phyloP scores from a whole-genome alignment of 2,888 invertebrate species.

The Mystacides longicornis region DNA sequence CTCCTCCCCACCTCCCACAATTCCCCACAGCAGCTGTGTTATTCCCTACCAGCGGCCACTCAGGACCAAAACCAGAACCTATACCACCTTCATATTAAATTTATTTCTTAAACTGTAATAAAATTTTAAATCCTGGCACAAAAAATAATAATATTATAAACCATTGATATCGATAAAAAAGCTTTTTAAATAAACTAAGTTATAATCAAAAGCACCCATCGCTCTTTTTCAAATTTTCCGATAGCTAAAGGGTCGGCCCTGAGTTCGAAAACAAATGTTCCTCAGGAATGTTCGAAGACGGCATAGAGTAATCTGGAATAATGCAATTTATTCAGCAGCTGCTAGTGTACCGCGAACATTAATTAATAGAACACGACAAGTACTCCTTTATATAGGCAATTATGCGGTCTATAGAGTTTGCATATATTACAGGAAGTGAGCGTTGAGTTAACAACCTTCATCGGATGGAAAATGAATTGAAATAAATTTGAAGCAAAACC shows the following conservation, averaged over 20 bases:
- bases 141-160: neutral
- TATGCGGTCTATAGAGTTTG: neutral
- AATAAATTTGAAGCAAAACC: too few relatives aligned
- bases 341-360: neutral
- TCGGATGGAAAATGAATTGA: too few relatives aligned
- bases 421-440: neutral
- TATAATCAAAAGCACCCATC: too few relatives aligned
- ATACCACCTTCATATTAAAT: neutral
- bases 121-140: neutral
- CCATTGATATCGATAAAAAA: too few relatives aligned
- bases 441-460: too few relatives aligned
- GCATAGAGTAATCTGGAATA: constrained; percentile 1
- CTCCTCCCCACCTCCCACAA: neutral
- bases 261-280: neutral
- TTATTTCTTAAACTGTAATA: neutral
- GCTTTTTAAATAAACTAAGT: too few relatives aligned
- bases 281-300: neutral
- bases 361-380: neutral
- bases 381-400: neutral
- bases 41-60: neutral
- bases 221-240: too few relatives aligned
- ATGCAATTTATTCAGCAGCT: neutral
- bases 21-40: neutral
- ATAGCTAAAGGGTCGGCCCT: neutral
- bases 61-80: neutral